Evolutionary conservation across 2,888 invertebrate species (phyloP), one percentile per base, ranked within the genome.

Genomic region (Podabrus alpinus): DNA sequence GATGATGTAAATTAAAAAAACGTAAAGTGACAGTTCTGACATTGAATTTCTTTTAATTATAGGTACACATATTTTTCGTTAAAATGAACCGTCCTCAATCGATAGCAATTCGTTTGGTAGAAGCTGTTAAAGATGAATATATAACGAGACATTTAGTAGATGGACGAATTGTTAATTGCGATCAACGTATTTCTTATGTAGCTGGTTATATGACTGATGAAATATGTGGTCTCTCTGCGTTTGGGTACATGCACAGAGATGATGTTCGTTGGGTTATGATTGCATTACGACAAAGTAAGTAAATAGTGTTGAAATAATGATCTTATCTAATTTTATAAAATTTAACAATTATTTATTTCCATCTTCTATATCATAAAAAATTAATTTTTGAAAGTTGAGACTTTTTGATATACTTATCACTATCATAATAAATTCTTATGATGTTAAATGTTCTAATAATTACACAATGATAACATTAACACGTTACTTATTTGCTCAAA

Each of bases 391-490:
- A 1, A 19, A n/a, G 1, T 64, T 64, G 15, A 19, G 19, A 19
- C 2, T 19, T 19, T 19, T 19, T 19, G 4, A 19, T n/a, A 4
- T 19, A 4, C 19, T 19, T 19, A 19, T 19, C 19, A 19, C 19
- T 19, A 4, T 19, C 4, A 19, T 4, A 19, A 19, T 19, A 19
- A 19, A n/a, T n/a, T n/a, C n/a, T 19, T 19, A 19, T 19, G 4
- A 4, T 19, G 19, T 19, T 19, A 19, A 19, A 19, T 19, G 19
- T 19, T 19, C 19, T 19, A 19, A 2, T 19, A 19, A 19, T 19
- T 97, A 93, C 95, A 95, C 87, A 92, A 92, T 84, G 95, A 96
- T 80, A 97, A 97, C n/a, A n/a, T n/a, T n/a, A n/a, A n/a, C n/a
- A n/a, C n/a, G n/a, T n/a, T n/a, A n/a, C n/a, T n/a, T n/a, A n/a